Base-by-base conservation (phyloP, 2,113 vertebrate species). In the Alexandromys fortis region DNA sequence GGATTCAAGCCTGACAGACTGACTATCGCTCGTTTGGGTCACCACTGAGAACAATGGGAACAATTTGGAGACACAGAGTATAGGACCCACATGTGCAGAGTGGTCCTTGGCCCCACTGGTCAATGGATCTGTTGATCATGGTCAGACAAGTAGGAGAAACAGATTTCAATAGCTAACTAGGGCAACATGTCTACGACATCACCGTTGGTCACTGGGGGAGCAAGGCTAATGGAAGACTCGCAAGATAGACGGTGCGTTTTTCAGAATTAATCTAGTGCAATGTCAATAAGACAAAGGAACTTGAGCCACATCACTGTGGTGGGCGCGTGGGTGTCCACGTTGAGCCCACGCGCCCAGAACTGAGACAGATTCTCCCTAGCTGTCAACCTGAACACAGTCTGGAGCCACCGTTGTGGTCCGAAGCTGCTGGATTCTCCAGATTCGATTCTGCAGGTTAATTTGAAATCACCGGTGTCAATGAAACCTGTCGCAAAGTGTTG, bases 281-380 rank as follows among this genome's bases (percentile, higher is more conserved):
- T 45, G 55, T 9, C 17, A 11, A 11, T 0, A 6, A 10, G 42
- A 55, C 86, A 5, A 17, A 42, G 61, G n/a, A 33, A 24, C 12
- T 7, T 3, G 47, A 79, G 30, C 73, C 92, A 55, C 22, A 61
- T 21, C 0, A 3, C 1, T 26, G 1, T 5, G 42, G 52, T 0
- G 0, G 3, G 47, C 2, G 0, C 11, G 9, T 5, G 63, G 21
- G 42, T 35, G 19, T 30, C 16, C 0, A 0, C 1, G 2, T 2
- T 3, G 33, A 58, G 63, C 1, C 24, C 28, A 5, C 1, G 42
- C 16, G 1, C 2, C 16, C 12, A 10, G 0, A 0, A 21, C 0
- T 24, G 35, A 0, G 28, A 87, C 45, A 47, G 67, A 70, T 5
- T 35, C 35, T 35, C 47, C 42, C n/a, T 5, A 7, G 85, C 65